Evolutionary conservation across 2,888 invertebrate species (phyloP).

Genomic region (Rhorus exstirpatorius): DNA sequence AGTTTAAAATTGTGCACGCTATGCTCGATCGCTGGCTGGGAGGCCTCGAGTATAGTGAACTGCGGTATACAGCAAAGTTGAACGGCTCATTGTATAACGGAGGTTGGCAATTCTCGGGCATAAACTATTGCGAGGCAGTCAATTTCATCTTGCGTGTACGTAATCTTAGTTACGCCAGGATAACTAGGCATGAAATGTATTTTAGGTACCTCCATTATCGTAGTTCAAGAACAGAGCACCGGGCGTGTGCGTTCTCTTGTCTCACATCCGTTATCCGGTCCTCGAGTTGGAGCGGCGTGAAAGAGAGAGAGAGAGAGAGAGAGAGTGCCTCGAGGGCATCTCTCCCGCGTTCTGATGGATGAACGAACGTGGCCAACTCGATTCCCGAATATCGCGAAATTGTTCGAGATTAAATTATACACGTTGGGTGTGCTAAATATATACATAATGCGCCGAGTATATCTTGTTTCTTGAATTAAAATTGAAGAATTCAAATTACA

Average conservation of each 20-base stretch:
- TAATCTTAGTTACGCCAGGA: slow-evolving; percentile 17
- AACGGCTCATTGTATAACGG: slow-evolving; percentile 16
- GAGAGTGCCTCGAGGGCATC: no score
- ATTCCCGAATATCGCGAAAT: slow-evolving; percentile 13
- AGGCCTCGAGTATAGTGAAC: no score
- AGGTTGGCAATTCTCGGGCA: background rate
- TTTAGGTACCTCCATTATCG: slow-evolving; percentile 39
- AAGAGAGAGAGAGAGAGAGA: no score
- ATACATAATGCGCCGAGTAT: no score
- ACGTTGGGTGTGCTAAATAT: no score
- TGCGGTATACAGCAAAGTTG: slow-evolving; percentile 10
- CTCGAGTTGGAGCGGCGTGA: background rate
- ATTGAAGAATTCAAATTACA: no score
- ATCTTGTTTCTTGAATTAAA: no score
- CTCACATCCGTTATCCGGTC: slow-evolving; percentile 48
- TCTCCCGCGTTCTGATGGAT: slow-evolving; percentile 9
- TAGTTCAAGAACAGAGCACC: slow-evolving; percentile 15
- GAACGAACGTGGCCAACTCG: slow-evolving; percentile 15
- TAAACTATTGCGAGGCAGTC: slow-evolving; percentile 34
- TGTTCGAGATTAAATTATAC: background rate
- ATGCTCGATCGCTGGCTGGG: no score
- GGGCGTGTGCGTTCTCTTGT: slow-evolving; percentile 32
- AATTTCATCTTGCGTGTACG: slow-evolving; percentile 14
- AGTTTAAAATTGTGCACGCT: no score
- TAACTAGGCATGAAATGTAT: slow-evolving; percentile 21